These are phyloP conservation scores for Puffinus mauretanicus DNA, from an alignment of 2,113 vertebrate genomes.

Conservation along the genomic window DNA sequence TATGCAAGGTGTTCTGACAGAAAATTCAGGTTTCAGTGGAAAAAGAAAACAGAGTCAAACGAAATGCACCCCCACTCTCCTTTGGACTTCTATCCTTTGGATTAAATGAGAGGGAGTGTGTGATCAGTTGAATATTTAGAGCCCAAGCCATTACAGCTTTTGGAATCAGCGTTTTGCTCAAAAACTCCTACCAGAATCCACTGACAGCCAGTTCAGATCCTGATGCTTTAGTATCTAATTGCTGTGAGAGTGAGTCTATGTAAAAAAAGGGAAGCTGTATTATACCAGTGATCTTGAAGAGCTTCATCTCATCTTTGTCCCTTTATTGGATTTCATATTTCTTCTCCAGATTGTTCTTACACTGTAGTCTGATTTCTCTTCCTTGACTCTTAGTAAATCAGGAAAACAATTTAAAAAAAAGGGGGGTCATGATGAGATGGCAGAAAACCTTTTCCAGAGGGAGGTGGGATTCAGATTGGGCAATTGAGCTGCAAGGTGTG, in stretches of 20 bases:
- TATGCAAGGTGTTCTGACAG: not conserved
- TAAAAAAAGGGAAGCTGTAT: not conserved
- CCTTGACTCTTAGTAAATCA: not conserved
- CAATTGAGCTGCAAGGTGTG: not conserved
- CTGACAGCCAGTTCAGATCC: not conserved
- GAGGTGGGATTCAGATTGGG: not conserved
- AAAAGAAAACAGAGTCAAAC: not conserved
- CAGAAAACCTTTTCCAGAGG: not conserved
- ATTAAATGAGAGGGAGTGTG: not conserved
- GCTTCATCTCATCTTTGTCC: not conserved
- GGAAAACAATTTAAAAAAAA: not conserved
- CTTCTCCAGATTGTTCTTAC: not conserved
- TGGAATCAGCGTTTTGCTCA: not conserved
- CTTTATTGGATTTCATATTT: not conserved
- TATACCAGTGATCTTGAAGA: not conserved
- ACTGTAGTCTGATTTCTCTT: not conserved
- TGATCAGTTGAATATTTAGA: not conserved
- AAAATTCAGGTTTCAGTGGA: not conserved
- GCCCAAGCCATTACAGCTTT: not conserved
- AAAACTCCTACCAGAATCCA: not conserved
- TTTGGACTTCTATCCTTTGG: not conserved
- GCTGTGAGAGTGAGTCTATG: not conserved
- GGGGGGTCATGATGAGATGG: rapidly evolving
- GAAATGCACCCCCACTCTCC: not conserved
- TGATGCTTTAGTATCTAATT: not conserved